Evolutionary conservation across 2,888 invertebrate genomes (phyloP), one percentile per base, ranked within the genome.

Genomic region (Choreutis nemorana): DNA sequence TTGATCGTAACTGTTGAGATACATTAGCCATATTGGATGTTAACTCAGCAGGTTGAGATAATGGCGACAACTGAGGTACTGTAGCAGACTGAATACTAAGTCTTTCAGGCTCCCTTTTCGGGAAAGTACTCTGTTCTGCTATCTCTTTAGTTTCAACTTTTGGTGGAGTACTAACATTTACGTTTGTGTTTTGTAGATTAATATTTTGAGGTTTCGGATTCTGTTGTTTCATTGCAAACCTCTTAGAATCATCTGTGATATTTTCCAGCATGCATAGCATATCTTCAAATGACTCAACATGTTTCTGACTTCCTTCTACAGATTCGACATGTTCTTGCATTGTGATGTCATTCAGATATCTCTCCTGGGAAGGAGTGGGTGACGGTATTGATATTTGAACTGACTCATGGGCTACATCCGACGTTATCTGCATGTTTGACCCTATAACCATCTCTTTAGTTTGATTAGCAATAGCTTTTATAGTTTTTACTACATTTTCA

Each of bases 11-110:
- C 45, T 87, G 88, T 52, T 87, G 87, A 1, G 87, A 86, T 1
- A 84, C 87, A 48, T 86, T 88, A 0, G 84, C 87, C 66, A 88
- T 86, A 45, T 86, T 87, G 1, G 87, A 85, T 8, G 87, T 87
- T 26, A 88, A 61, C 50, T 89, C 87, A 2, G 86, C 83, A 1
- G 88, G 87, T 50, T 87, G 87, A 0, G 87, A 87, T 2, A 89
- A 54, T 0, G 88, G 88, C 1, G 88, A 88, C 13, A 88, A 58
- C 50, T 88, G 87, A 1, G 88, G 86, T 26, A 86, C 78, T 1
- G 82, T 75, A 3, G 82, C 78, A 0, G 83, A 73, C 35, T 80
- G 71, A 30, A 80, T 45, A 8, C 44, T 68, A 40, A 55, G 45
- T 44, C 51, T 57, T 29, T 75, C 75, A 4, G 59, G 54, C 32